Base-by-base conservation (phyloP, 2,797 vertebrate species). In the Odontamblyopus rebecca region DNA sequence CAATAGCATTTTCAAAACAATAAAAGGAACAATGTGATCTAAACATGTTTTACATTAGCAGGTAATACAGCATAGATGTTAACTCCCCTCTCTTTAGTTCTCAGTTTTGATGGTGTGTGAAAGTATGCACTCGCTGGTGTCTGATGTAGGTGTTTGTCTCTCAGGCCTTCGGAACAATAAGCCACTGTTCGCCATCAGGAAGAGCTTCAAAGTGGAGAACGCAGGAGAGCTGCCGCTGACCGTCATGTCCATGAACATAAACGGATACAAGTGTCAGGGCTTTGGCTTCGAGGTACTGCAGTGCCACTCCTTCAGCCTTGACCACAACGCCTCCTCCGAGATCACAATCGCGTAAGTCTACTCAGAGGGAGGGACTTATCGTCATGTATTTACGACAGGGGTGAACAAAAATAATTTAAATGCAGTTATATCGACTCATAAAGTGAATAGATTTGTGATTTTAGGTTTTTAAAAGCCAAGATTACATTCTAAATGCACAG, bases 131-230 rank as follows among this genome's bases (percentile, higher is more conserved):
- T 18, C 38, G 41, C n/a, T 16, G 23, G 19, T 57, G 0, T 54
- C 74, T 0, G 65, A 15, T 13, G 0, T 8, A n/a, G 62, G 4
- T 73, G 13, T 72, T 15, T 0, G 13, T 5, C 18, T 32, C 61
- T 18, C 83, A 98, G 97, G 97, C 76, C 80, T 97, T 72, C 96
- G 96, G 89, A 94, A 93, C 90, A 96, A 93, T 91, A 98, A 97
- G 90, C 97, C 97, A 8, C 94, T 96, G 68, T 94, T 99, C 56
- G 96, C 97, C 68, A 96, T 99, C 85, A 95, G 95, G 26, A 99
- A 98, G 91, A 98, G 93, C 88, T 99, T 99, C 89, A 98, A 97
- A 91, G 96, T 99, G 82, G 98, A 99, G 89, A 99, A 99, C 61
- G 93, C 97, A 0, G 98, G 98, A 13, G 96, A 97, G 86, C 95